Percentiles rank a stretch among this genome's conserved stretches.
phyloP scores from a whole-genome alignment of 2,797 vertebrate species.

The Telmatherina bonti region DNA sequence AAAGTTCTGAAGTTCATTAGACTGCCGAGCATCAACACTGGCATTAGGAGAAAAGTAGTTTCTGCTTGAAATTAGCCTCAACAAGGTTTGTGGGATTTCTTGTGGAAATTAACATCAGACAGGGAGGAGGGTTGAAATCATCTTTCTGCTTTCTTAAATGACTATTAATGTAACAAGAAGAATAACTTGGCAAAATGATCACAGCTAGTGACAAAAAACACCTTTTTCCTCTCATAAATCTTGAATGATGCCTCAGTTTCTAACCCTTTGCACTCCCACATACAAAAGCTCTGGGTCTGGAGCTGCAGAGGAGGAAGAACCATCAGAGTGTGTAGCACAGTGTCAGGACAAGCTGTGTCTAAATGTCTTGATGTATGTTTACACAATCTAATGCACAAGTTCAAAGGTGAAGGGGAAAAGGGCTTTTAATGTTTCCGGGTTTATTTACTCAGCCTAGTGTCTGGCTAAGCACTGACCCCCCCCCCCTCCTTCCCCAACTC shows the following conservation, averaged over 20 bases:
- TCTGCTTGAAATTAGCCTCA: not conserved
- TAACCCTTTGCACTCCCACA: slow-evolving; percentile 40
- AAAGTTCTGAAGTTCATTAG: not conserved
- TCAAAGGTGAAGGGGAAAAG: slow-evolving; percentile 86
- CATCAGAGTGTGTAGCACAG: slow-evolving; percentile 67
- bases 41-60: not conserved
- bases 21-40: not conserved
- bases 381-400: slow-evolving; percentile 84
- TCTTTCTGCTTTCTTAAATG: not conserved
- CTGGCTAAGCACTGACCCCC: slow-evolving; percentile 81
- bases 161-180: not conserved
- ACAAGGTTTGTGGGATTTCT: not conserved
- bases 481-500: slow-evolving; percentile 9
- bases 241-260: slow-evolving; percentile 14
- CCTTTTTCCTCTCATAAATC: slow-evolving; percentile 19
- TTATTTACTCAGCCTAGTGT: slow-evolving; percentile 86
- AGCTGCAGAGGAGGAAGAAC: slow-evolving; percentile 49
- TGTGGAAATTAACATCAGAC: no score
- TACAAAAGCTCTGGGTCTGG: slow-evolving; percentile 41
- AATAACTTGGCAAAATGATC: not conserved
- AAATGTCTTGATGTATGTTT: slow-evolving; percentile 81
- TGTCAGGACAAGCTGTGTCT: slow-evolving; percentile 77
- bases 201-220: slow-evolving; percentile 21
- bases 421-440: slow-evolving; percentile 86
- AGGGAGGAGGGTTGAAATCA: not conserved